These are phyloP conservation scores for Onychostruthus taczanowskii DNA, from an alignment of 2,113 vertebrate species.

Conservation along the genomic window DNA sequence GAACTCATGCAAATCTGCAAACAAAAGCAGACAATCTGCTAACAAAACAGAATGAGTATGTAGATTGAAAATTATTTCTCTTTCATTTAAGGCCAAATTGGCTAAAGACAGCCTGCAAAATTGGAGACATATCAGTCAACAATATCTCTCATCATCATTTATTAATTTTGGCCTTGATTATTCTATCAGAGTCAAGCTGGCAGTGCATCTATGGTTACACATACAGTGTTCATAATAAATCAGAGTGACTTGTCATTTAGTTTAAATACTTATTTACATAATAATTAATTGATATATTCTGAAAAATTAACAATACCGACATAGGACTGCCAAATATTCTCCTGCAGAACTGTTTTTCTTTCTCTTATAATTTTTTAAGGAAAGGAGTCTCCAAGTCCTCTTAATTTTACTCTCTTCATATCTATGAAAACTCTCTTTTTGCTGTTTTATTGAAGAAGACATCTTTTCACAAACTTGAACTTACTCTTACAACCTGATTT, in stretches of 20 bases:
- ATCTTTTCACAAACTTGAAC: not conserved
- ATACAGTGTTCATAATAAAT: not conserved
- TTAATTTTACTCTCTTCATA: not conserved
- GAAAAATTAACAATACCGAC: not conserved
- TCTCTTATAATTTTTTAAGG: not conserved
- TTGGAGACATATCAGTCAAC: not conserved
- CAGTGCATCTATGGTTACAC: not conserved
- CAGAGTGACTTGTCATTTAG: not conserved
- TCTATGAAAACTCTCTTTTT: not conserved
- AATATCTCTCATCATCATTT: conserved; percentile 6
- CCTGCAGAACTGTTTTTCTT: not conserved
- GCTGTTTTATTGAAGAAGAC: not conserved
- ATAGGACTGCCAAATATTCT: not conserved
- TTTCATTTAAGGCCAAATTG: conserved; percentile 35
- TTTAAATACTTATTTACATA: not conserved
- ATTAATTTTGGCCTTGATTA: conserved; percentile 22
- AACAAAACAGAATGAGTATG: not conserved
- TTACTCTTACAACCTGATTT: not conserved
- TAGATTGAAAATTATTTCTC: not conserved
- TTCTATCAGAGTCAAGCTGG: not conserved
- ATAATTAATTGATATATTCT: not conserved
- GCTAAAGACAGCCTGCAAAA: not conserved
- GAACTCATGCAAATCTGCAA: conserved; percentile 25
- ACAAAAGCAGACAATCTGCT: conserved; percentile 44
- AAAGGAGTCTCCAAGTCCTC: not conserved